Percentiles rank a stretch among this genome's conserved stretches.
Evolutionary conservation across 2,797 vertebrate species (phyloP).

Genomic region (Stomatorhinus walkeri): DNA sequence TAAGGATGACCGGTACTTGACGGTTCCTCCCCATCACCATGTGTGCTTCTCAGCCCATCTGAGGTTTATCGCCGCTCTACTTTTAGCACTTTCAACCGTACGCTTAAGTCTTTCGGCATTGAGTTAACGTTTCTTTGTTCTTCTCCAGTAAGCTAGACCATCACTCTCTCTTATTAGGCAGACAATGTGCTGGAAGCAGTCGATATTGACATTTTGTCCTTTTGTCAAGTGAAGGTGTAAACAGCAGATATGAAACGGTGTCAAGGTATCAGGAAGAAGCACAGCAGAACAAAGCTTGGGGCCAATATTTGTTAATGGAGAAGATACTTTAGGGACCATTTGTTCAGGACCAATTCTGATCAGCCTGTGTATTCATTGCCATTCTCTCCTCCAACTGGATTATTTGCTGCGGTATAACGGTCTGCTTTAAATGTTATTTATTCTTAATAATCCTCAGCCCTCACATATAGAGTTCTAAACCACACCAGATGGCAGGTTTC

Average conservation of each 20-base stretch:
- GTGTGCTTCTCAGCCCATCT: neutral
- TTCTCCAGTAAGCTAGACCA: neutral
- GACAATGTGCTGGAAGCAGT: neutral
- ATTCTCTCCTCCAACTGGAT: neutral
- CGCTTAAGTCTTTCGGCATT: neutral
- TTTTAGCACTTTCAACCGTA: neutral
- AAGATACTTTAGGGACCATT: too few species aligned
- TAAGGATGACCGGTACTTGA: neutral
- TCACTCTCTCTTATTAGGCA: neutral
- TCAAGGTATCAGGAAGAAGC: neutral
- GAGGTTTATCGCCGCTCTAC: neutral
- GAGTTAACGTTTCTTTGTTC: neutral
- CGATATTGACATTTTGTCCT: neutral
- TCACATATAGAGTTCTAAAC: slow-evolving; percentile 48
- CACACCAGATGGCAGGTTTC: slow-evolving; percentile 57
- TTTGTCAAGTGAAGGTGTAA: neutral
- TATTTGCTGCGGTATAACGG: neutral
- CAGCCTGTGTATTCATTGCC: neutral
- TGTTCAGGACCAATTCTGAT: neutral
- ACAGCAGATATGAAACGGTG: neutral
- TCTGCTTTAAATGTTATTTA: neutral
- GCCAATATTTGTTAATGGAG: neutral
- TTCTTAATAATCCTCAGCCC: slow-evolving; percentile 17
- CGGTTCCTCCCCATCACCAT: neutral
- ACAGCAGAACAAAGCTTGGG: neutral